Evolutionary conservation across 2,113 vertebrate species (phyloP), one percentile per base, ranked within the genome.

Genomic region (Saguinus midas): DNA sequence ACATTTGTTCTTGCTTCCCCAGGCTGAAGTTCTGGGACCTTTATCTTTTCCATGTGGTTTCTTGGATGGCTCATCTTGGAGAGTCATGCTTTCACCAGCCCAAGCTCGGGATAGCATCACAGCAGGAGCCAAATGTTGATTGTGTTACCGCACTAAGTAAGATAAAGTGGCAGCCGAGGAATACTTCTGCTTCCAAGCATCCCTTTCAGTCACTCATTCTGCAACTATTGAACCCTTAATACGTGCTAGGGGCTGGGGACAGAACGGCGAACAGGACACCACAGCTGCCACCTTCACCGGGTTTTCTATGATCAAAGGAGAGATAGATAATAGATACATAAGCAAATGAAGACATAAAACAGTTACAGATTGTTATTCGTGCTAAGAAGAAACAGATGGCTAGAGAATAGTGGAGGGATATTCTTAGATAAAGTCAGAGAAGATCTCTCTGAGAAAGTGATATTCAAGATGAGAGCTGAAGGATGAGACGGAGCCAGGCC

Each of bases 301-400:
- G 11, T 58, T 40, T 14, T 37, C 2, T 16, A 9, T n/a, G 87
- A 88, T 76, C 88, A 73, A 61, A 40, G 58, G 58, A 95, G 66
- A 73, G 73, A 35, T 0, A 17, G 64, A 88, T 66, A 66, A 72
- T 79, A 79, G 79, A 55, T 0, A 64, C 32, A 21, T 40, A n/a
- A 82, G 86, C 90, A 85, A 93, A 91, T 45, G 55, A 85, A 97
- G 96, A 90, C 86, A 35, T 21, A 73, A 82, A 94, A 55, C 93
- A 68, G 72, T 45, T 57, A 89, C 82, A 85, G 95, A 91, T 58
- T 92, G 90, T 88, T 96, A 4, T 66, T 70, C 5, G 85, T 73
- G 85, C 82, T 87, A 86, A 70, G 61, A 55, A 83, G 85, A 89
- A 97, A 76, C 95, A 95, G 94, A 91, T 96, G 93, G 93, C 91